Conservation (phyloP, 2,888 invertebrate genomes). For the Crossocerus cetratus region DNA sequence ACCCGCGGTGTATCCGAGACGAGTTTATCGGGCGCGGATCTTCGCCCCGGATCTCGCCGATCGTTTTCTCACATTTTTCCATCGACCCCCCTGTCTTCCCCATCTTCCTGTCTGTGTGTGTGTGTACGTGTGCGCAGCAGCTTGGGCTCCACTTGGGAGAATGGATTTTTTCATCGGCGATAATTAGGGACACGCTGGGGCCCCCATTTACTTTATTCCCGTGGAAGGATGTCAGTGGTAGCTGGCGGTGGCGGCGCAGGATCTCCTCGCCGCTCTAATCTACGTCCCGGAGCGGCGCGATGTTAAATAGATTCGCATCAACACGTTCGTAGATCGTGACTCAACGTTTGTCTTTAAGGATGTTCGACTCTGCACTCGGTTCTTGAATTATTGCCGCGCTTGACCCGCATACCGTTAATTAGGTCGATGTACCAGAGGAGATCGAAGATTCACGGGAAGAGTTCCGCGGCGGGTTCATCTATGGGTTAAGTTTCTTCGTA, state of each 20-base stretch:
- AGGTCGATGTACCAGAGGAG: constrained; percentile 47
- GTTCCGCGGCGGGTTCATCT: constrained; percentile 29
- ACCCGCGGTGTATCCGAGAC: constrained; percentile 37
- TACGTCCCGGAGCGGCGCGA: background rate
- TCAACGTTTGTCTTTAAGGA: constrained; percentile 12
- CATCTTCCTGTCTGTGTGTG: background rate
- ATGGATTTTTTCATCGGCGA: background rate
- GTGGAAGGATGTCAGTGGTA: background rate
- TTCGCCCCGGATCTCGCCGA: constrained; percentile 10
- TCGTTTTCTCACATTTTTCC: constrained; percentile 32
- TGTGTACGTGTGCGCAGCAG: too few species aligned
- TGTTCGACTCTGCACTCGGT: constrained; percentile 39
- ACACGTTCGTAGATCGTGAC: constrained; percentile 5
- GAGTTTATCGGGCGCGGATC: constrained; percentile 47
- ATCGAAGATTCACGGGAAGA: constrained; percentile 39
- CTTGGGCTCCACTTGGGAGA: background rate
- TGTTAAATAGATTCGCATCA: constrained; percentile 3
- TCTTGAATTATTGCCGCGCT: constrained; percentile 45
- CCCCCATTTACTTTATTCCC: background rate
- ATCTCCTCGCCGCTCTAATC: background rate
- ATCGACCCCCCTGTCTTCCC: background rate
- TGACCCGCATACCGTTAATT: constrained; percentile 52
- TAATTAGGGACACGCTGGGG: background rate
- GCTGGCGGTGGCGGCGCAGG: background rate
- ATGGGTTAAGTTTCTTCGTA: constrained; percentile 2